Base-by-base conservation (phyloP, 2,797 vertebrate genomes). In the Xyrichtys novacula region DNA sequence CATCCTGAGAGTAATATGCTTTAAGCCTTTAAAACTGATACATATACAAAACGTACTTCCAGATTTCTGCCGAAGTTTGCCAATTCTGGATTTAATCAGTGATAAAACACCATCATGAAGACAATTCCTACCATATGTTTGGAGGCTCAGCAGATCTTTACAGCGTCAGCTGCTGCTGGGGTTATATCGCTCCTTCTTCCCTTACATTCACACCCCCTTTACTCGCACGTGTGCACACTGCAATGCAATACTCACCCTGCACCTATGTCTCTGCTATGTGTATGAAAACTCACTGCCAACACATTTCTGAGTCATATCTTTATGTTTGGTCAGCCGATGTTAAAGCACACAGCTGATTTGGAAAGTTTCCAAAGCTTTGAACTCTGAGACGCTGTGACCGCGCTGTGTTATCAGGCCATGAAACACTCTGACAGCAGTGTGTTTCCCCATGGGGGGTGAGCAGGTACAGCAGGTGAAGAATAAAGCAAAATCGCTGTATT, bases 91-190 rank as follows among this genome's bases (percentile, higher is more conserved):
- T 87, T 84, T 78, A 83, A 77, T 86, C 84, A 82, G 86, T 65
- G 82, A 83, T 86, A 82, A 87, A 90, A 87, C 86, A 62, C 71
- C 78, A 88, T 81, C 85, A 81, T 59, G 57, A 79, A 81, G 72
- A 71, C 68, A 89, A 88, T 84, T 78, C 71, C 43, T 80, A 78
- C 86, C 89, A 91, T 75, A 81, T 91, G 85, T 83, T 80, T 80
- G 75, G 54, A 88, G 70, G 81, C 79, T 80, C 68, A 34, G 70
- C 43, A 84, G 77, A 82, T 72, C 72, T 81, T 87, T 76, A 89
- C 59, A 72, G 80, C 77, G 75, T 86, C 84, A 91, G 84, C 85
- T 80, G 82, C 59, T 56, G 81, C 75, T 70, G 48, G 76, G 73
- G 56, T 83, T 58, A 65, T 56, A 68, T 58, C 31, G 25, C 58